phyloP scores from a whole-genome alignment of 92 coral and sea anemone species.

The Epizoanthus stellaris region DNA sequence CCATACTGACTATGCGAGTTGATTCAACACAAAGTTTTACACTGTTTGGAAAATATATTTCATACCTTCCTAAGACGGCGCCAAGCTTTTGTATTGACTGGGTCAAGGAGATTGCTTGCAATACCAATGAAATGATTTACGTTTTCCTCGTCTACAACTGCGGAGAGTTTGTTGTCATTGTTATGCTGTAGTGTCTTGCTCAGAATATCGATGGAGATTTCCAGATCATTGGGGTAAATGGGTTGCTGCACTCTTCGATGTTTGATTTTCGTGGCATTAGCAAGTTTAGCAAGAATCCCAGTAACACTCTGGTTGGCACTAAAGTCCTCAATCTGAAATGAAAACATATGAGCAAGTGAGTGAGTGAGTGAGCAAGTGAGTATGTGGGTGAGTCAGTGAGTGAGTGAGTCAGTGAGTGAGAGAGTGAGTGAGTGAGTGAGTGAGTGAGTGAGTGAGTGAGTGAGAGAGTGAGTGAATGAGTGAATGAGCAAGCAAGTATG shows the following conservation, averaged over 20 bases:
- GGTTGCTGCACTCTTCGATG: not conserved
- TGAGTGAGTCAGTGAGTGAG: too few relatives aligned
- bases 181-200: not conserved
- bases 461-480: too few relatives aligned
- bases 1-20: not conserved
- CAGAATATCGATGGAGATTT: not conserved
- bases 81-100: conserved; percentile 24
- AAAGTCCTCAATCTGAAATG: too few relatives aligned
- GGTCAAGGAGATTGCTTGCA: conserved; percentile 17
- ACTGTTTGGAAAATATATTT: not conserved
- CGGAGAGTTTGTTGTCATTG: not conserved
- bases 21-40: not conserved
- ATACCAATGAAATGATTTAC: not conserved
- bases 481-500: too few relatives aligned
- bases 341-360: too few relatives aligned
- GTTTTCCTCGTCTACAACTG: not conserved
- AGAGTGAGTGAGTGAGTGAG: too few relatives aligned
- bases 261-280: not conserved
- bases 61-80: not conserved
- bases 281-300: not conserved
- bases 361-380: too few relatives aligned
- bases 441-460: too few relatives aligned
- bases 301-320: not conserved
- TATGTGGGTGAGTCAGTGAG: too few relatives aligned
- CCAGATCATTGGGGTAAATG: not conserved